A percentile compares a stretch with the other conserved stretches of the same genome.
Evolutionary conservation across 2,888 invertebrate species (phyloP).

Genomic region (Microplitis manilae): DNA sequence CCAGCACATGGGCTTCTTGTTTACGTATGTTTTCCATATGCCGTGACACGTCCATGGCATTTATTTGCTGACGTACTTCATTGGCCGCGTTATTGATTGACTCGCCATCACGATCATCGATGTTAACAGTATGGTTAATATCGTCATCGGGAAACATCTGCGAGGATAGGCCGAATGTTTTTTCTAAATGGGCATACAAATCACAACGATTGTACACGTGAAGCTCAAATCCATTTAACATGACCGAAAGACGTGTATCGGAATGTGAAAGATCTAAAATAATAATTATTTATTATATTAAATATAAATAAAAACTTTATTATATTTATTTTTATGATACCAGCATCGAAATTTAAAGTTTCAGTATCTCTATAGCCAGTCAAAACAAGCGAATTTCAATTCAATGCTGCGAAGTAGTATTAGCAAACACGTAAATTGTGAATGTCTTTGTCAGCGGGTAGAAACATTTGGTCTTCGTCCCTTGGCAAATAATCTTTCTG

Average conservation of each 20-base stretch:
- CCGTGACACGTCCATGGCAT: conserved; percentile 66
- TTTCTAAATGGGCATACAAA: conserved; percentile 89
- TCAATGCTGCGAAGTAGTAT: too few species aligned
- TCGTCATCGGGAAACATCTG: conserved; percentile 79
- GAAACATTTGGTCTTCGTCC: too few species aligned
- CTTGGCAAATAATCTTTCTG: too few species aligned
- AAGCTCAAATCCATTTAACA: conserved; percentile 94
- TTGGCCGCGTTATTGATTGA: conserved; percentile 61
- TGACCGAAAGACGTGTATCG: conserved; percentile 90
- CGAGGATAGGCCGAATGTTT: conserved; percentile 87
- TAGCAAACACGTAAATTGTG: too few species aligned
- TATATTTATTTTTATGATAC: too few species aligned
- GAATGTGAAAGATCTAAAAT: conserved; percentile 91
- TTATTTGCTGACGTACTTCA: conserved; percentile 64
- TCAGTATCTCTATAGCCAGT: too few species aligned
- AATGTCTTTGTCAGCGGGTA: too few species aligned
- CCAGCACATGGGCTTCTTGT: conserved; percentile 85
- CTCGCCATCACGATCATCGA: conserved; percentile 62
- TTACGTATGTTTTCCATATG: conserved; percentile 72
- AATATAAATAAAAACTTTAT: conserved; percentile 8
- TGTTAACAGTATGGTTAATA: conserved; percentile 68
- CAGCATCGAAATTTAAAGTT: too few species aligned
- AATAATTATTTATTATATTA: conserved; percentile 19
- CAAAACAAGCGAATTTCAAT: too few species aligned
- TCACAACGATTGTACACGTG: conserved; percentile 95